phyloP scores from a whole-genome alignment of 2,888 invertebrate genomes.

The Hydropsyche betteni region DNA sequence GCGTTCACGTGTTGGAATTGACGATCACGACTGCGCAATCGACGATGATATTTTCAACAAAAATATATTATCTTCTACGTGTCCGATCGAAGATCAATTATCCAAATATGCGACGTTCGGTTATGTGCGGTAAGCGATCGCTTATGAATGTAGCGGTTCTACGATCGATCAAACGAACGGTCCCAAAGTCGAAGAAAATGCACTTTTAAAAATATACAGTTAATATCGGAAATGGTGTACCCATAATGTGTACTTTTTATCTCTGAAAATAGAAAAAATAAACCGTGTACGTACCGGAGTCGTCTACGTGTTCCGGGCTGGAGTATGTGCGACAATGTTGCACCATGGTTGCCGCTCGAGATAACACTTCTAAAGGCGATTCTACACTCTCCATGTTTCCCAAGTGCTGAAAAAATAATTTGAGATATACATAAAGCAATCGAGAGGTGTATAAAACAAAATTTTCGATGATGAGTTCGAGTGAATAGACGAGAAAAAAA shows the following conservation, averaged over 20 bases:
- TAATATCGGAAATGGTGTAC: neutral
- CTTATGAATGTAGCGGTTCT: constrained; percentile 9
- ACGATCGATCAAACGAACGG: constrained; percentile 7
- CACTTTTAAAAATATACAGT: neutral
- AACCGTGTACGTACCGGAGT: constrained; percentile 63
- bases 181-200: neutral
- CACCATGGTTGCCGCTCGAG: constrained; percentile 89
- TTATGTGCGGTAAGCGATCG: neutral
- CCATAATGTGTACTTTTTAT: too few relatives aligned
- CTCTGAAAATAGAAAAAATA: constrained; percentile 7
- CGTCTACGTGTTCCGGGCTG: constrained; percentile 64
- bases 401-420: constrained; percentile 47
- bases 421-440: too few relatives aligned
- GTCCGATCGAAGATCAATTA: constrained; percentile 5
- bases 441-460: too few relatives aligned
- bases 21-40: constrained; percentile 29
- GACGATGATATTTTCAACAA: neutral
- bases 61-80: too few relatives aligned
- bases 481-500: neutral
- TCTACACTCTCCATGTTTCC: constrained; percentile 76
- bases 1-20: neutral
- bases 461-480: too few relatives aligned
- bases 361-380: constrained; percentile 86
- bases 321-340: constrained; percentile 72
- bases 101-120: constrained; percentile 13